These are phyloP conservation scores for Drosophila meridiana DNA, from an alignment of 2,888 invertebrate species.

Conservation along the genomic window DNA sequence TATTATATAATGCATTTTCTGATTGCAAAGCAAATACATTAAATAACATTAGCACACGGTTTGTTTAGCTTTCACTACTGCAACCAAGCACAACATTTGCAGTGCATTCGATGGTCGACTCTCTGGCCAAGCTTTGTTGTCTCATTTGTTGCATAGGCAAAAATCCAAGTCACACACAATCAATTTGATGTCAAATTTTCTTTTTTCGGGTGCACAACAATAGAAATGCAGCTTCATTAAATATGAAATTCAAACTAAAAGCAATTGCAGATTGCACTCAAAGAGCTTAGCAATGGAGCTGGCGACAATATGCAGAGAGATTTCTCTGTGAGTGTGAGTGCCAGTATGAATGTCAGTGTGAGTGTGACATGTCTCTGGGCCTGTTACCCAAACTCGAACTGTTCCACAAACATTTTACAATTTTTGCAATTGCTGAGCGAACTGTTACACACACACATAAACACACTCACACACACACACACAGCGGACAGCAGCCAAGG, in stretches of 20 bases:
- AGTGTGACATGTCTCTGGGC: conserved; percentile 39
- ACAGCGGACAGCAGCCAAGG: conserved; percentile 48
- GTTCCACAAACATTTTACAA: conserved; percentile 52
- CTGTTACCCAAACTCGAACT: conserved; percentile 24
- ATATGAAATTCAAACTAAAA: conserved; percentile 76
- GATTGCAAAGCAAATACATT: no score
- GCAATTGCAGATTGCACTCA: conserved; percentile 63
- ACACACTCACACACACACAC: conserved; percentile 8
- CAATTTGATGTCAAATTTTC: conserved; percentile 55
- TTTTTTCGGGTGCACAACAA: conserved; percentile 62
- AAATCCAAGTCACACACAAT: conserved; percentile 47
- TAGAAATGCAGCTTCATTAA: conserved; percentile 75
- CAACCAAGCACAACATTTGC: not conserved
- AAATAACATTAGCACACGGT: no score
- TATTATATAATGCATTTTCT: no score
- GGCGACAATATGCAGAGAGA: conserved; percentile 30
- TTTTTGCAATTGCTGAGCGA: conserved; percentile 57
- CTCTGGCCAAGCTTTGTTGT: not conserved
- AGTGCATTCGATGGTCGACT: conserved; percentile 26
- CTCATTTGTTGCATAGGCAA: conserved; percentile 53
- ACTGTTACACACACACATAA: conserved; percentile 25
- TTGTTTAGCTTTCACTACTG: not conserved
- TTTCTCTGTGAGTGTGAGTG: conserved; percentile 14
- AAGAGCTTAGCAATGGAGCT: conserved; percentile 12
- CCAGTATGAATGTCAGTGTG: conserved; percentile 12